Base-by-base conservation (phyloP, 2,888 invertebrate species). In the Apomyelois bistriatella region DNA sequence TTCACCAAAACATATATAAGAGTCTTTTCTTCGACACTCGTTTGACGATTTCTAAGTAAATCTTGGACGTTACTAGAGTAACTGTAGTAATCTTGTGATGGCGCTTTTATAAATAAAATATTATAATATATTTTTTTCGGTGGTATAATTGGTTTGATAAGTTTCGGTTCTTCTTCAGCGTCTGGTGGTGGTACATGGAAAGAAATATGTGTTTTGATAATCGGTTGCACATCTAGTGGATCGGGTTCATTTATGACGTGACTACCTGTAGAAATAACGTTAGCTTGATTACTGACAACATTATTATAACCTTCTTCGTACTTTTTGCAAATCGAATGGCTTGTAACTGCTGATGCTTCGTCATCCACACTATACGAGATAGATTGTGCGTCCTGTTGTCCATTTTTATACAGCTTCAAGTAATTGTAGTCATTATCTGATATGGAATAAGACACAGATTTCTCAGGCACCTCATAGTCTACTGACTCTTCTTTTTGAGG, bases 81-180 rank as follows among this genome's bases (percentile, higher is more conserved):
- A 6, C 22, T 66, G n/a, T 92, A 91, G 53, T 2, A 13, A 15
- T 93, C 92, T 53, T 93, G 91, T 13, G 93, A 91, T 36, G 95
- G 95, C 12, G 94, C 92, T 80, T 95, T 95, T 77, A 95, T 94
- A 87, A 95, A 95, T 78, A 95, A 92, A 68, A 95, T 94, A 70
- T 94, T 94, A 85, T 94, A 94, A 65, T n/a, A n/a, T n/a, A 92
- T 93, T 65, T 94, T 94, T 72, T 93, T 94, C 43, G 43, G 13
- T 15, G 89, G 79, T 9, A 91, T 83, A 0, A 81, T 79, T 52
- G 81, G 79, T 30, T 30, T 43, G 49, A 90, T 79, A 0, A 90
- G 87, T 54, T 89, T 74, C n/a, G 91, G 91, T 57, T 82, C 76
- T 61, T 91, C 91, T 67, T 93, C 92, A 0, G 92, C 91, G 62